phyloP scores from a whole-genome alignment of 2,888 invertebrate species.

The Marronus borbonicus region DNA sequence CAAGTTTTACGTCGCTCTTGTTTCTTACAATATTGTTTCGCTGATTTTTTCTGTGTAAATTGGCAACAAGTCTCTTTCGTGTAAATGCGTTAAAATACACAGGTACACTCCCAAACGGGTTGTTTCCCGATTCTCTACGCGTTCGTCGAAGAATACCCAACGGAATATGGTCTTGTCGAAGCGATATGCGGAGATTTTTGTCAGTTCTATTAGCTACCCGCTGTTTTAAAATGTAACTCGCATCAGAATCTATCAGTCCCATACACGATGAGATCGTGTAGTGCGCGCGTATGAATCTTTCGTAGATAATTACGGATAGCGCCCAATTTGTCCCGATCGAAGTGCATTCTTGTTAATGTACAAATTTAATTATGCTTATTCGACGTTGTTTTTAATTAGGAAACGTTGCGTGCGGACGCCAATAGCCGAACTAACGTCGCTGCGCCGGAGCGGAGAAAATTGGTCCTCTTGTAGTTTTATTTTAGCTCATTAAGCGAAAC shows the following conservation, averaged over 20 bases:
- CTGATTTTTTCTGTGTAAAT: no score
- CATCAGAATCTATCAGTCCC: constrained; percentile 4
- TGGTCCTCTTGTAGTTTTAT: constrained; percentile 1
- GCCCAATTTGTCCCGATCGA: constrained; percentile 1
- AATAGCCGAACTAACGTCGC: neutral
- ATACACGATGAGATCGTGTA: neutral
- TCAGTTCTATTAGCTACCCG: constrained; percentile 28
- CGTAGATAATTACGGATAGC: constrained; percentile 8
- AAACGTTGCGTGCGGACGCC: neutral
- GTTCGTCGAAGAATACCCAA: no score
- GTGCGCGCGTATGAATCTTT: neutral
- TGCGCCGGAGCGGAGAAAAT: neutral
- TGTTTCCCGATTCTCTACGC: no score
- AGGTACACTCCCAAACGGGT: no score
- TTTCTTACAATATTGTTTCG: no score
- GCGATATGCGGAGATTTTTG: neutral
- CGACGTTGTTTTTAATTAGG: constrained; percentile 16
- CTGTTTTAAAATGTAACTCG: constrained; percentile 17
- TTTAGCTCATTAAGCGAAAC: constrained; percentile 10
- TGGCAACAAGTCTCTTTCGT: no score
- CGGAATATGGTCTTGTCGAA: neutral
- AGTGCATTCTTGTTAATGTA: constrained; percentile 22
- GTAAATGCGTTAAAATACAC: no score
- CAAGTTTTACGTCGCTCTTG: no score
- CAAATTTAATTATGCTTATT: constrained; percentile 26